Evolutionary conservation across 2,113 vertebrate species (phyloP).

Genomic region (Erpornis zantholeuca): DNA sequence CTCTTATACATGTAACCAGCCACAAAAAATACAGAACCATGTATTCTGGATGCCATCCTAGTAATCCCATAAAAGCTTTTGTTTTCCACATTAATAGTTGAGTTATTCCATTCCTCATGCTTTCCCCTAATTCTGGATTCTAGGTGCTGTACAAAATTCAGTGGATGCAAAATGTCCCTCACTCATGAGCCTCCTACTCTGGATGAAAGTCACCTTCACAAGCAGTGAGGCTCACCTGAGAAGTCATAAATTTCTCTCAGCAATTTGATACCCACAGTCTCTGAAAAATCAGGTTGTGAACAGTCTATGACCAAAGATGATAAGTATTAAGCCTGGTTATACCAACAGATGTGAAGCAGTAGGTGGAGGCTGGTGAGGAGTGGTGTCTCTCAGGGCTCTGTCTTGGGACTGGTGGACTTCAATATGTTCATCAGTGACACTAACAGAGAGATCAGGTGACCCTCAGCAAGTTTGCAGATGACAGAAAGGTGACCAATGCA

Average conservation of each 20-base stretch:
- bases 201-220: neutral
- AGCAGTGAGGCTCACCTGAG: neutral
- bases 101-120: neutral
- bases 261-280: neutral
- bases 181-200: neutral
- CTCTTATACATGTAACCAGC: neutral
- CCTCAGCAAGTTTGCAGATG: neutral
- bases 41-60: neutral
- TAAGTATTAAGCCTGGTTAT: neutral
- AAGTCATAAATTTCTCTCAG: neutral
- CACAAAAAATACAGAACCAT: neutral
- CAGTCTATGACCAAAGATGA: neutral
- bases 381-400: neutral
- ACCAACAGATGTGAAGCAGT: neutral
- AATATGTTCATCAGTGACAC: neutral
- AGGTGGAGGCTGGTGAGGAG: neutral
- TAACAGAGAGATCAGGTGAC: neutral
- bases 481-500: neutral
- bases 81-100: neutral
- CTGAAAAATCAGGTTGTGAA: neutral
- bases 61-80: neutral
- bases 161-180: neutral
- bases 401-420: no score
- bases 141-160: neutral
- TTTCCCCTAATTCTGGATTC: neutral